Evolutionary conservation across 2,888 invertebrate species (phyloP).

Genomic region (Caenorhabditis panamensis): DNA sequence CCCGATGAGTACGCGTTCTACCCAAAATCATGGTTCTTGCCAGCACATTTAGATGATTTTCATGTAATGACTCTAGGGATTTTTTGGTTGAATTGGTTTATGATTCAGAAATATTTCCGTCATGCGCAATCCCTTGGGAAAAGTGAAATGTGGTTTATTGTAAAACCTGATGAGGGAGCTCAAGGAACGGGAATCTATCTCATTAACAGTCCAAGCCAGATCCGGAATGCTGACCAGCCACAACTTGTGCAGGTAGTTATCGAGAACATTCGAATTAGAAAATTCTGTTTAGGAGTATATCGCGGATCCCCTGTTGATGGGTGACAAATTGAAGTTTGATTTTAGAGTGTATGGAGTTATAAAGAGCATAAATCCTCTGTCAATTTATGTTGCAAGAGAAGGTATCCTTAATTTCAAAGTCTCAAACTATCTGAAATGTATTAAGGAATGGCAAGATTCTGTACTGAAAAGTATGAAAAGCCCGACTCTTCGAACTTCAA

Average conservation of each 20-base stretch:
- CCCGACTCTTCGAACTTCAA: conserved; percentile 82
- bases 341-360: conserved; percentile 83
- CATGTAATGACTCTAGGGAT: conserved; percentile 38
- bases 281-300: conserved; percentile 82
- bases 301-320: conserved; percentile 81
- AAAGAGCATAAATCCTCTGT: conserved; percentile 82
- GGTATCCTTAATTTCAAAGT: conserved; percentile 70
- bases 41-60: conserved; percentile 81
- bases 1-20: conserved; percentile 83
- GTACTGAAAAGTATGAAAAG: conserved; percentile 82
- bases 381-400: conserved; percentile 81
- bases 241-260: conserved; percentile 76
- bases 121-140: conserved; percentile 12
- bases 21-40: conserved; percentile 83
- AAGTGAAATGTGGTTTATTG: conserved; percentile 82
- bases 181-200: conserved; percentile 84
- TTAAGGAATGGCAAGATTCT: conserved; percentile 82
- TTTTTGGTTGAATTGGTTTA: neutral
- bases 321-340: conserved; percentile 83
- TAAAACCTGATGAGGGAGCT: conserved; percentile 83
- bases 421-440: neutral
- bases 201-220: conserved; percentile 82
- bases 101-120: conserved; percentile 40
- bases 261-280: no score
- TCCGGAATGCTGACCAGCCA: conserved; percentile 77